Conservation (phyloP, 2,113 vertebrate genomes). For the Anarrhichthys ocellatus region DNA sequence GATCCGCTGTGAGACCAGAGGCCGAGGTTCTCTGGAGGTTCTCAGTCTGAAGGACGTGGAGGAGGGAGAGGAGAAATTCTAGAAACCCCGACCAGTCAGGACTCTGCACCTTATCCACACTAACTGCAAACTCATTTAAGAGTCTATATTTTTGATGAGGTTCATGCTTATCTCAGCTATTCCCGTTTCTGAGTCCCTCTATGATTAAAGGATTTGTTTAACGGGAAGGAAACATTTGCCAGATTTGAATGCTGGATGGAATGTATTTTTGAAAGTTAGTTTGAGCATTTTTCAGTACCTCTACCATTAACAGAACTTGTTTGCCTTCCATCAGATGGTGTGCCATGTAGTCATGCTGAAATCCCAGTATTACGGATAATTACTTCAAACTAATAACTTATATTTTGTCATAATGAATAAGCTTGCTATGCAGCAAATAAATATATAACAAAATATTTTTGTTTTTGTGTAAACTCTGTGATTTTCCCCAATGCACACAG, state of each 20-base stretch:
- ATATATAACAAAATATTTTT: conserved; percentile 7
- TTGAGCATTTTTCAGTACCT: neutral
- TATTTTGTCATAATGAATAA: conserved; percentile 50
- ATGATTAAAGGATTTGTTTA: conserved; percentile 13
- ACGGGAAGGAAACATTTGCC: neutral
- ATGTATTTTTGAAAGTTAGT: neutral
- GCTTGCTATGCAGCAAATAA: conserved; percentile 44
- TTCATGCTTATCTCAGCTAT: conserved; percentile 5
- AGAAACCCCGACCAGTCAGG: conserved; percentile 67
- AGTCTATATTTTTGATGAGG: conserved; percentile 2
- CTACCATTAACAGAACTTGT: neutral
- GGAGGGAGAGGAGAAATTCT: conserved; percentile 95
- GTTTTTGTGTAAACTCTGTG: neutral
- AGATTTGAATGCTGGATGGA: neutral
- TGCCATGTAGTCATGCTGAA: conserved; percentile 24
- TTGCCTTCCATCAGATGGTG: neutral
- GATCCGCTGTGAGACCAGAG: conserved; percentile 94
- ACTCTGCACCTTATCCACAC: conserved; percentile 33
- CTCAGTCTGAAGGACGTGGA: conserved; percentile 96
- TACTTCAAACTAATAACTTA: conserved; percentile 20
- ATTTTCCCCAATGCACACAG: neutral
- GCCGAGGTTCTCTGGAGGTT: conserved; percentile 92
- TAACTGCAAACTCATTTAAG: conserved; percentile 24
- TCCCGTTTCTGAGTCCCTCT: neutral
- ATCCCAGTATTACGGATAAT: neutral